Evolutionary conservation across 2,113 vertebrate species (phyloP).

Genomic region (Potamarius usumacintae): DNA sequence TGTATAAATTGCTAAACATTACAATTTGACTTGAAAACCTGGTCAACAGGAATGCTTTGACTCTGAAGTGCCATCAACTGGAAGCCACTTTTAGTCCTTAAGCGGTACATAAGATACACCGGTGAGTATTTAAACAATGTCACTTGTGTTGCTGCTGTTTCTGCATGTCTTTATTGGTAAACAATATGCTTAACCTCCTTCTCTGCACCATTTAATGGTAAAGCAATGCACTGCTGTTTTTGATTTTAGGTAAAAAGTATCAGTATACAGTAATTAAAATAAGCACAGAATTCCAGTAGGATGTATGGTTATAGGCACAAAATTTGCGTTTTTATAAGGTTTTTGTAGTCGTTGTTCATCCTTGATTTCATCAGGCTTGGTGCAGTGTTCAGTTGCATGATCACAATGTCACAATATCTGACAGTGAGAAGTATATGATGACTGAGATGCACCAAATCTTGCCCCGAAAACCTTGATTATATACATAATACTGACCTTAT

Average conservation of each 20-base stretch:
- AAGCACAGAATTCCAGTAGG: neutral
- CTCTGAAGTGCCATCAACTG: too few relatives aligned
- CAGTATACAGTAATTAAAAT: neutral
- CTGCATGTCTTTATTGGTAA: neutral
- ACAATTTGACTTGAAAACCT: neutral
- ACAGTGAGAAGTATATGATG: neutral
- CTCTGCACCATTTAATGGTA: neutral
- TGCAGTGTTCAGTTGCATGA: neutral
- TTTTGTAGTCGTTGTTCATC: neutral
- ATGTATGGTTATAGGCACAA: neutral
- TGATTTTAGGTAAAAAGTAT: neutral
- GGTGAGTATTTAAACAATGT: too few relatives aligned
- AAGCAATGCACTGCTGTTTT: neutral
- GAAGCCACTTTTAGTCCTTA: too few relatives aligned
- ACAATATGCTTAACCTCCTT: neutral
- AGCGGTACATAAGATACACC: too few relatives aligned
- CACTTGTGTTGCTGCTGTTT: neutral
- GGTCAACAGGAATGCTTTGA: neutral
- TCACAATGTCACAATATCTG: neutral
- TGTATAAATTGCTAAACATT: neutral
- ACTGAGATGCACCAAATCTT: neutral
- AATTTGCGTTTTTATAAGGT: neutral
- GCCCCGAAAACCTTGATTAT: conserved; percentile 49
- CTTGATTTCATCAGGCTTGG: neutral
- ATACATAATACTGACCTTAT: conserved; percentile 7